Evolutionary conservation across 2,797 vertebrate genomes (phyloP).

Genomic region (Anguilla marmorata): DNA sequence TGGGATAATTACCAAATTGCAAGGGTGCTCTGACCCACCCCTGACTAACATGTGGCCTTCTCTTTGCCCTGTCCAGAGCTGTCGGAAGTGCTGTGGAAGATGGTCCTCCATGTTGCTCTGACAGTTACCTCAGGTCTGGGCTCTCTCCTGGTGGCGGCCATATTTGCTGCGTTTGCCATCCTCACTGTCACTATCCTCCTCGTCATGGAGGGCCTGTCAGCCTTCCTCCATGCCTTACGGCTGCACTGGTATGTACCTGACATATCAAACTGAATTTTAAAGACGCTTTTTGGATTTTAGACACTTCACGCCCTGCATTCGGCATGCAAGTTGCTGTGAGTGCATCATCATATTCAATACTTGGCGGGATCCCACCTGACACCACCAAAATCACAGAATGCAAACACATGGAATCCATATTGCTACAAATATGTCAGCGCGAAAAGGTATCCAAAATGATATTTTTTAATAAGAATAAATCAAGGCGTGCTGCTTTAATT

Average conservation of each 20-base stretch:
- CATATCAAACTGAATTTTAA: too few relatives aligned
- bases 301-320: too few relatives aligned
- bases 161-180: constrained; percentile 47
- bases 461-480: too few relatives aligned
- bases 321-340: too few relatives aligned
- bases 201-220: constrained; percentile 58
- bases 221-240: constrained; percentile 56
- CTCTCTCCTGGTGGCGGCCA: constrained; percentile 40
- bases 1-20: constrained; percentile 3
- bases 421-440: too few relatives aligned
- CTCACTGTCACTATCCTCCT: constrained; percentile 52
- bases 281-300: too few relatives aligned
- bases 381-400: too few relatives aligned
- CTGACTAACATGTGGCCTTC: not conserved
- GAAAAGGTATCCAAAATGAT: too few relatives aligned
- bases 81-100: constrained; percentile 59
- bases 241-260: constrained; percentile 53
- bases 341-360: too few relatives aligned
- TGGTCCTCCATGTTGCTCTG: constrained; percentile 53
- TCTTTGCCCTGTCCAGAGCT: constrained; percentile 43
- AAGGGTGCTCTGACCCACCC: not conserved
- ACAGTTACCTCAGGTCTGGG: constrained; percentile 34
- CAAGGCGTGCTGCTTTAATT: too few relatives aligned
- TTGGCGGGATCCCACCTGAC: too few relatives aligned
- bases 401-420: too few relatives aligned